phyloP scores from a whole-genome alignment of 1,140 invertebrate species.

The Eubasilissa regina region DNA sequence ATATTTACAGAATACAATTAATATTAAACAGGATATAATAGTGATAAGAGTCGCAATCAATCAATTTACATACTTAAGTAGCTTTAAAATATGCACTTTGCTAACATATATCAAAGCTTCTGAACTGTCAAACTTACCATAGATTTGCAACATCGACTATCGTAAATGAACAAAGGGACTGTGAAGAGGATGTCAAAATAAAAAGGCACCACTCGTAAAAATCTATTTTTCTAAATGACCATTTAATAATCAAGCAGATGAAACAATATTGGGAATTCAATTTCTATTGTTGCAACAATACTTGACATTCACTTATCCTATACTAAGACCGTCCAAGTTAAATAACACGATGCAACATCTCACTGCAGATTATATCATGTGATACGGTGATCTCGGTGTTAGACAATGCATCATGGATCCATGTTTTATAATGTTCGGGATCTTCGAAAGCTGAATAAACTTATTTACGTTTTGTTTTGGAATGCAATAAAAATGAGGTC shows the following conservation, averaged over 20 bases:
- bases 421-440: background rate
- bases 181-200: constrained; percentile 19
- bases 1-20: constrained; percentile 56
- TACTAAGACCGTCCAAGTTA: background rate
- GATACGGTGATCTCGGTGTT: background rate
- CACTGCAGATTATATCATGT: too few relatives aligned
- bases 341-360: background rate
- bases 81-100: constrained; percentile 28
- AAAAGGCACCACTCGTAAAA: constrained; percentile 46
- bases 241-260: constrained; percentile 7
- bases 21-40: constrained; percentile 49
- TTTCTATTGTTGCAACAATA: background rate
- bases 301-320: constrained; percentile 31
- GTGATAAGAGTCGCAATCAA: constrained; percentile 49
- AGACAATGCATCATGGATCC: background rate
- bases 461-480: constrained; percentile 48
- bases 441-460: background rate
- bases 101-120: constrained; percentile 27
- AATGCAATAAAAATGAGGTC: constrained; percentile 56
- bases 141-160: background rate
- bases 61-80: constrained; percentile 43
- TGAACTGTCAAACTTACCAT: constrained; percentile 22
- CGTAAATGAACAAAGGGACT: background rate
- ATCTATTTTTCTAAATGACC: background rate
- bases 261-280: too few relatives aligned